A percentile compares a stretch with the other conserved stretches of the same genome.
phyloP scores from a whole-genome alignment of 2,888 invertebrate species.

The Peribatodes rhomboidaria region DNA sequence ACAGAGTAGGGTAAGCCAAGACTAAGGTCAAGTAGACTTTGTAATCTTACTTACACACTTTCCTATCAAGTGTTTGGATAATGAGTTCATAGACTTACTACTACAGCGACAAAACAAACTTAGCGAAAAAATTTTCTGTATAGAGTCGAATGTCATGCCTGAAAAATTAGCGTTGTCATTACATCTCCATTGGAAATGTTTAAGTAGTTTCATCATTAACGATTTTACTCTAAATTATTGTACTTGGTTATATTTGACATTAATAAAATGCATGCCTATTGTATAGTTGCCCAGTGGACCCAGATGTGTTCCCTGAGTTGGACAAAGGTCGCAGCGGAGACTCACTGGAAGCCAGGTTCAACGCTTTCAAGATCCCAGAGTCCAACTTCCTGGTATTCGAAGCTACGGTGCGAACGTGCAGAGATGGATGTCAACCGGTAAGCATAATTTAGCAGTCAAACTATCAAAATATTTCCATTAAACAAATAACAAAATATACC shows the following conservation, averaged over 20 bases:
- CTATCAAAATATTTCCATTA: too few relatives aligned
- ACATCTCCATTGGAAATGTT: too few relatives aligned
- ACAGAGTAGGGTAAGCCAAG: conserved; percentile 92
- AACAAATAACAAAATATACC: too few relatives aligned
- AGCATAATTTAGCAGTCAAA: conserved; percentile 56
- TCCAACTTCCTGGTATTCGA: conserved; percentile 97
- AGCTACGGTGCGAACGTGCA: conserved; percentile 95
- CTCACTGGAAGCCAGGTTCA: conserved; percentile 95
- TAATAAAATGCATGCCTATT: background rate
- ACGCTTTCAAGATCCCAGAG: conserved; percentile 97
- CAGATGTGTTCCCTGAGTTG: conserved; percentile 96
- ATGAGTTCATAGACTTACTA: background rate
- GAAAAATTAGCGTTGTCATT: too few relatives aligned
- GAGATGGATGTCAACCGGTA: conserved; percentile 95
- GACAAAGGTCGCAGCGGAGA: conserved; percentile 95
- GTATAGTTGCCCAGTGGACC: conserved; percentile 94
- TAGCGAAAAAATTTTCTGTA: too few relatives aligned
- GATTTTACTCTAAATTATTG: too few relatives aligned
- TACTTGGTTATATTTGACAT: too few relatives aligned
- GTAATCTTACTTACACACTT: conserved; percentile 7
- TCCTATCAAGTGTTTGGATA: conserved; percentile 12
- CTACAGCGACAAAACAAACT: background rate
- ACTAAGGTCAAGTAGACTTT: conserved; percentile 9
- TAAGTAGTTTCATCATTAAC: too few relatives aligned
- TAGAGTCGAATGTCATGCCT: too few relatives aligned